Evolutionary conservation across 2,797 vertebrate species (phyloP).

Genomic region (Acropternis orthonyx): DNA sequence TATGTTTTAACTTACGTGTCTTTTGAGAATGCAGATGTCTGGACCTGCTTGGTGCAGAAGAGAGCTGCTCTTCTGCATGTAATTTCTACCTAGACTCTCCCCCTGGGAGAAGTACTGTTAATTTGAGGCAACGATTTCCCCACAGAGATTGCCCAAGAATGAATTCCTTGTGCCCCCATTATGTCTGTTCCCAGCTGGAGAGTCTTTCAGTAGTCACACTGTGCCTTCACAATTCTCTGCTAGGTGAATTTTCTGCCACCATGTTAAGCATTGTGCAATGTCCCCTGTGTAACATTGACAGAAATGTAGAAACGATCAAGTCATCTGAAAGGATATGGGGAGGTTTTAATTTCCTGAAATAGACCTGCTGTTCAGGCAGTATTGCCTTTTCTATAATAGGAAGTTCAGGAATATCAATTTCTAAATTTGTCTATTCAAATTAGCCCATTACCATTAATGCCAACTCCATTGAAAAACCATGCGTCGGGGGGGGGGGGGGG

Average conservation of each 20-base stretch:
- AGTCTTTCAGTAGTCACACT: slow-evolving; percentile 11
- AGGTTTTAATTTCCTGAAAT: slow-evolving; percentile 69
- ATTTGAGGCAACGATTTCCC: slow-evolving; percentile 16
- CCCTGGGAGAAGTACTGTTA: not conserved
- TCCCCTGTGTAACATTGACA: slow-evolving; percentile 68
- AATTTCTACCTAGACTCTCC: not conserved
- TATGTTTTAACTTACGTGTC: not conserved
- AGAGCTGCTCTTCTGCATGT: not conserved
- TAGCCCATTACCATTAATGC: slow-evolving; percentile 55
- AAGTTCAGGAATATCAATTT: slow-evolving; percentile 71
- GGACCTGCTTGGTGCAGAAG: not conserved
- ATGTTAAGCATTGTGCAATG: slow-evolving; percentile 26
- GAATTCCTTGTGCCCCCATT: slow-evolving; percentile 34
- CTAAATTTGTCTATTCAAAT: slow-evolving; percentile 69
- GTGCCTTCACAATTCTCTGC: not conserved
- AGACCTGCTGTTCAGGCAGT: slow-evolving; percentile 67
- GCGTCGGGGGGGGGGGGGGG: no score
- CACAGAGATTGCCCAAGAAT: slow-evolving; percentile 27
- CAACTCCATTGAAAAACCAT: slow-evolving; percentile 46
- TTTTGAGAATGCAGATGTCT: not conserved
- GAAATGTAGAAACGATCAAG: slow-evolving; percentile 63
- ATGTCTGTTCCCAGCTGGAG: slow-evolving; percentile 45
- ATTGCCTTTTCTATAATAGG: slow-evolving; percentile 61
- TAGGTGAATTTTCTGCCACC: slow-evolving; percentile 63
- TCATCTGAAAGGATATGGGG: slow-evolving; percentile 64